Evolutionary conservation across 2,797 vertebrate species (phyloP), one percentile per base, ranked within the genome.

Genomic region (Etheostoma perlongum): DNA sequence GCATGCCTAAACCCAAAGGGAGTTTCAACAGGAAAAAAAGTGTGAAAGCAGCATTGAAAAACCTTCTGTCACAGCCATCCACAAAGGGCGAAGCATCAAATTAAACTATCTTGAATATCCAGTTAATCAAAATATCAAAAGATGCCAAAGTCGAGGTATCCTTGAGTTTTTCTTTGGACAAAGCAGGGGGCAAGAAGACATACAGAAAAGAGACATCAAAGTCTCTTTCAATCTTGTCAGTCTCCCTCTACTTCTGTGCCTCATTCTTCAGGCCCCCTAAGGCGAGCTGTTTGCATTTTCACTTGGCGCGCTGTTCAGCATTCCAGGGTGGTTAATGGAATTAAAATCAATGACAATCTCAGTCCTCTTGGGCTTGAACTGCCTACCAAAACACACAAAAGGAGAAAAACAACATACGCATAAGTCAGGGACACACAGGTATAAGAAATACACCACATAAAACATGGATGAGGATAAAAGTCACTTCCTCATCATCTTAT

Each of bases 281-380:
- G 72, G 74, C 70, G 80, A 81, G 69, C n/a, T 9, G 67, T 80
- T 76, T 91, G 83, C 57, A 53, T 79, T 80, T 79, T 89, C 85
- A 89, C 42, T 84, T 63, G 59, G 65, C 2, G 68, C 2, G 2
- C 89, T 90, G 81, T 91, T 94, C 90, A 72, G 92, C 63, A 75
- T 88, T 89, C 76, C 93, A 88, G 83, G 59, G 52, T 66, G 88
- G 91, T 96, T 97, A 94, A 99, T 97, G 89, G 97, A 96, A 93
- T 97, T 95, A 95, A 98, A 99, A 93, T 99, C 96, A 25, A 98
- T 97, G 92, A 97, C 91, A 87, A 99, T 96, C 94, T 95, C 89
- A 59, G 88, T 96, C 91, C 88, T 94, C 91, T 95, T 97, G 33
- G 97, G 97, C 77, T 93, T 90, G 94, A 97, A 98, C 92, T 97